phyloP scores from a whole-genome alignment of 2,797 vertebrate genomes.

The Paramormyrops hopkinsi region DNA sequence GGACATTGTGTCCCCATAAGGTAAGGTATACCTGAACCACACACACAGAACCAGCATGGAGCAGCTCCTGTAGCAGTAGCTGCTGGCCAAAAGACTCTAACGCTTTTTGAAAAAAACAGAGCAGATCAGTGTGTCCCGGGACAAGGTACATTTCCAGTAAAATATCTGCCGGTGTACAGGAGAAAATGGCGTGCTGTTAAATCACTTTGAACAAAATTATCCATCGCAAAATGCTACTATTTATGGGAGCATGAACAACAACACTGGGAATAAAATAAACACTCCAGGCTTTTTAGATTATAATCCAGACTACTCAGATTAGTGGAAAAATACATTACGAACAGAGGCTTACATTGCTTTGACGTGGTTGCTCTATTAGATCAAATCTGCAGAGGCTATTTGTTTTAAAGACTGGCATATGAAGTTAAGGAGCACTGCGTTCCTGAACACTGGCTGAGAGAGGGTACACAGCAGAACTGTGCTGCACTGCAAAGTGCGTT shows the following conservation, averaged over 20 bases:
- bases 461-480: neutral
- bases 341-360: neutral
- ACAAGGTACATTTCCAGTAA: neutral
- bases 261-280: neutral
- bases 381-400: neutral
- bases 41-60: neutral
- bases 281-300: neutral
- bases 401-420: neutral
- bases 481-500: neutral
- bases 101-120: neutral
- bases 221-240: conserved; percentile 38
- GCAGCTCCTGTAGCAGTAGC: neutral
- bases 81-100: neutral
- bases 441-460: neutral
- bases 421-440: neutral
- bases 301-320: conserved; percentile 1
- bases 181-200: conserved; percentile 21
- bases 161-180: conserved; percentile 17
- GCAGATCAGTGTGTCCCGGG: neutral
- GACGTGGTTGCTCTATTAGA: neutral
- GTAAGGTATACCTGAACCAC: neutral
- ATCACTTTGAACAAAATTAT: conserved; percentile 8
- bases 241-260: conserved; percentile 31
- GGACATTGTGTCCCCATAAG: neutral
- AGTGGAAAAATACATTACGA: neutral